Evolutionary conservation across 2,888 invertebrate genomes (phyloP).

Genomic region (Agonopterix heracliana): DNA sequence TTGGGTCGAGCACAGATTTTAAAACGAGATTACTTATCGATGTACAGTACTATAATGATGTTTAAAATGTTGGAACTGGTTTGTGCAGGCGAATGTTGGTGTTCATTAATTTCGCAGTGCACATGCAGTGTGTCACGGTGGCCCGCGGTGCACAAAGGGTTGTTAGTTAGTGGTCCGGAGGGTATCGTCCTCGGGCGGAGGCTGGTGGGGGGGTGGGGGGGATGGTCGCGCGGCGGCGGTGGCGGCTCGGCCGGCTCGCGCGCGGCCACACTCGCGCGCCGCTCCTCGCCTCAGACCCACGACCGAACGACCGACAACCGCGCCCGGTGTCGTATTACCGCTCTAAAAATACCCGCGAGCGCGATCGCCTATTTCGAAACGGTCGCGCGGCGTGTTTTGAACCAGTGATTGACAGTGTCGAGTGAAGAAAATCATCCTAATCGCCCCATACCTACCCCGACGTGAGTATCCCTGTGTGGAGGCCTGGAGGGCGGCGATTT

Average conservation of each 20-base stretch:
- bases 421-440: conserved; percentile 60
- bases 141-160: conserved; percentile 30
- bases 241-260: conserved; percentile 6
- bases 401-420: conserved; percentile 75
- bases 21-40: too few relatives aligned
- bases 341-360: conserved; percentile 73
- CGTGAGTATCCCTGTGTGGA: conserved; percentile 51
- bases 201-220: conserved; percentile 12
- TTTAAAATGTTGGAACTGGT: conserved; percentile 1
- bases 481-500: conserved; percentile 19
- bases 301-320: conserved; percentile 62
- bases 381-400: conserved; percentile 69
- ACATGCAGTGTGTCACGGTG: conserved; percentile 16
- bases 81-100: conserved; percentile 4
- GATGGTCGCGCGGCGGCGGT: conserved; percentile 11
- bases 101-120: conserved; percentile 11
- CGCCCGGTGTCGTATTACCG: conserved; percentile 73
- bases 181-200: conserved; percentile 54
- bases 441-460: conserved; percentile 40
- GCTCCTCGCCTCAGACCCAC: conserved; percentile 48
- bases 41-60: neutral
- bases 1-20: too few relatives aligned
- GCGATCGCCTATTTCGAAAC: conserved; percentile 74
- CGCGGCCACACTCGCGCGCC: conserved; percentile 57
- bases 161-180: conserved; percentile 28